A percentile compares a stretch with the other conserved stretches of the same genome.
Evolutionary conservation across 2,797 vertebrate genomes (phyloP).

Genomic region (Arctocebus calabarensis): DNA sequence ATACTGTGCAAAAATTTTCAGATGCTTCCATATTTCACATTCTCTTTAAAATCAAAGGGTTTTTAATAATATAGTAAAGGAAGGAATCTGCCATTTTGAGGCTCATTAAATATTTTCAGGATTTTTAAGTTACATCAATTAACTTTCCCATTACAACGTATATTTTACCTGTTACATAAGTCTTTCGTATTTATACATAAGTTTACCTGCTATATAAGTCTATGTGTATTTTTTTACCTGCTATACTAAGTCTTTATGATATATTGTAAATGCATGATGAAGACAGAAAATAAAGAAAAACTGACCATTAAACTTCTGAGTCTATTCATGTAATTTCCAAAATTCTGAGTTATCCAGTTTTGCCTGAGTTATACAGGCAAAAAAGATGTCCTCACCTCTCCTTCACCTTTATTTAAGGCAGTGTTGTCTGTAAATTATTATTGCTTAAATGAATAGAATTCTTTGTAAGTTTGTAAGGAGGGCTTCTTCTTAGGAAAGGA

Average conservation of each 20-base stretch:
- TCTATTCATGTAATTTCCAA: not conserved
- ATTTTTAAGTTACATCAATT: not conserved
- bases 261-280: not conserved
- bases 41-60: slow-evolving; percentile 65
- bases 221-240: not conserved
- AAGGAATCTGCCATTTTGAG: slow-evolving; percentile 37
- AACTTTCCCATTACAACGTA: not conserved
- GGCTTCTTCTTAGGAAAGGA: not conserved
- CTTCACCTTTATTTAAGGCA: slow-evolving; percentile 18
- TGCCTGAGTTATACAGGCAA: not conserved
- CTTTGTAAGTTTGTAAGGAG: not conserved
- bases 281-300: not conserved
- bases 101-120: slow-evolving; percentile 5
- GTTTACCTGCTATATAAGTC: too few relatives aligned
- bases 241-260: not conserved
- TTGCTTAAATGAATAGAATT: slow-evolving; percentile 15
- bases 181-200: not conserved
- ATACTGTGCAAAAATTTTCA: slow-evolving; percentile 63
- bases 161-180: not conserved
- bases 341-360: not conserved
- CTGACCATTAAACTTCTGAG: not conserved
- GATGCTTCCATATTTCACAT: slow-evolving; percentile 65
- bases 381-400: not conserved
- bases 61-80: slow-evolving; percentile 67
- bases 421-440: not conserved